Percentiles rank a stretch among this genome's conserved stretches.
These are phyloP conservation scores for Augiades crinisus DNA, from an alignment of 2,888 invertebrate genomes.

Conservation along the genomic window DNA sequence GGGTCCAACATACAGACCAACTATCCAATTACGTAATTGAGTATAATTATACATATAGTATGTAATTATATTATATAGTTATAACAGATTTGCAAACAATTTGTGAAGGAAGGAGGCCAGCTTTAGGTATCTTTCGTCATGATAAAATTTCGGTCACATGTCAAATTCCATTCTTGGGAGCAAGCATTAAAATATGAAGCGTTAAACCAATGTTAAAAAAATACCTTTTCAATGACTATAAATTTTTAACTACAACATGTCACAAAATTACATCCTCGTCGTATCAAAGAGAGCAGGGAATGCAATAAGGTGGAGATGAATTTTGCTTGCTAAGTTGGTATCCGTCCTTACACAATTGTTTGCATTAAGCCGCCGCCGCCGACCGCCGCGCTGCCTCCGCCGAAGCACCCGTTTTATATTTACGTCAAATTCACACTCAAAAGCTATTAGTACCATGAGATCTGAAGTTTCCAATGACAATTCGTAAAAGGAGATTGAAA, in stretches of 20 bases:
- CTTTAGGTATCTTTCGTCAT: constrained; percentile 59
- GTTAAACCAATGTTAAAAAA: constrained; percentile 71
- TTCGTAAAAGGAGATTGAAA: constrained; percentile 50
- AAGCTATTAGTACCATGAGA: constrained; percentile 75
- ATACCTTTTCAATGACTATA: constrained; percentile 74
- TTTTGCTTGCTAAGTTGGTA: constrained; percentile 70
- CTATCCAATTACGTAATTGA: constrained; percentile 28
- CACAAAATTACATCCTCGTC: constrained; percentile 68
- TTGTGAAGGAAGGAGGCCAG: constrained; percentile 91
- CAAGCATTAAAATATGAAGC: constrained; percentile 72
- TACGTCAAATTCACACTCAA: constrained; percentile 61
- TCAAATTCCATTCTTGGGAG: constrained; percentile 56
- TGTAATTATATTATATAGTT: constrained; percentile 36
- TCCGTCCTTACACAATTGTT: constrained; percentile 82
- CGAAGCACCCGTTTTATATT: constrained; percentile 22
- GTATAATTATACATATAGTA: constrained; percentile 20
- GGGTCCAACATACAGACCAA: constrained; percentile 22
- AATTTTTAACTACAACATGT: constrained; percentile 80
- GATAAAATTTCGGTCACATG: constrained; percentile 53
- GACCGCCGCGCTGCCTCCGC: constrained; percentile 32
- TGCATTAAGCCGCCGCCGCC: constrained; percentile 54
- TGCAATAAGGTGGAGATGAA: constrained; percentile 50
- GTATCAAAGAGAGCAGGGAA: constrained; percentile 49
- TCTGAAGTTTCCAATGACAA: constrained; percentile 74
- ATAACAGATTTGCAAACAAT: constrained; percentile 89